phyloP scores from a whole-genome alignment of 2,797 vertebrate genomes.

The Trachurus trachurus region DNA sequence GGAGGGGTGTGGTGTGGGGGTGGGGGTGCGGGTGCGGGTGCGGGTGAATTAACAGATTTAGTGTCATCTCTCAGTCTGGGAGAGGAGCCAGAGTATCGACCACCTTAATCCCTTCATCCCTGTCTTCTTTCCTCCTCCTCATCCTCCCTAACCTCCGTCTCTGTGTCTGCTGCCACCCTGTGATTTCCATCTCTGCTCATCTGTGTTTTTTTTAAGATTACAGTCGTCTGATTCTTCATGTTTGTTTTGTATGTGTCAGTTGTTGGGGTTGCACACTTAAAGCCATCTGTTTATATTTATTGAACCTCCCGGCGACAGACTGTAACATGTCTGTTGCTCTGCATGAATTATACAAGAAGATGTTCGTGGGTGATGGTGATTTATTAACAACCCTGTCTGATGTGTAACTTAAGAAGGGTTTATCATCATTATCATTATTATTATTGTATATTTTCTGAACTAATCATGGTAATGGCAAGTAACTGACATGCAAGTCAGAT shows the following conservation, averaged over 20 bases:
- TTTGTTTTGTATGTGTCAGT: conserved; percentile 53
- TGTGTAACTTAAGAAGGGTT: background rate
- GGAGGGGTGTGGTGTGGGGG: conserved; percentile 47
- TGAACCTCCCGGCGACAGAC: conserved; percentile 14
- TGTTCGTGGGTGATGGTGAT: background rate
- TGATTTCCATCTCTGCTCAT: conserved; percentile 56
- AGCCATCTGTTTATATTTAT: conserved; percentile 38
- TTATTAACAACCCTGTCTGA: background rate
- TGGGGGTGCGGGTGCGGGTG: conserved; percentile 53
- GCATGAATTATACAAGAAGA: background rate
- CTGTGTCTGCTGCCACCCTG: conserved; percentile 60
- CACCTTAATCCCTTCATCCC: conserved; percentile 85
- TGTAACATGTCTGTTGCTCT: background rate
- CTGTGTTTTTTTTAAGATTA: conserved; percentile 68
- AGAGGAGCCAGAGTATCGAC: conserved; percentile 83
- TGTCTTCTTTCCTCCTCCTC: conserved; percentile 67
- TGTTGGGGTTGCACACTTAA: conserved; percentile 20
- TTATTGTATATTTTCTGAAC: background rate
- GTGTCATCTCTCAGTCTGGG: conserved; percentile 87
- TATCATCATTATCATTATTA: background rate
- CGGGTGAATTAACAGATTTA: conserved; percentile 85
- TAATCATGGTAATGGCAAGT: background rate
- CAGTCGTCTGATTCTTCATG: conserved; percentile 53
- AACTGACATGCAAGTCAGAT: background rate
- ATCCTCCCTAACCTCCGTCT: conserved; percentile 57